phyloP scores from a whole-genome alignment of 2,888 invertebrate genomes.

The Dasypogon diadema region DNA sequence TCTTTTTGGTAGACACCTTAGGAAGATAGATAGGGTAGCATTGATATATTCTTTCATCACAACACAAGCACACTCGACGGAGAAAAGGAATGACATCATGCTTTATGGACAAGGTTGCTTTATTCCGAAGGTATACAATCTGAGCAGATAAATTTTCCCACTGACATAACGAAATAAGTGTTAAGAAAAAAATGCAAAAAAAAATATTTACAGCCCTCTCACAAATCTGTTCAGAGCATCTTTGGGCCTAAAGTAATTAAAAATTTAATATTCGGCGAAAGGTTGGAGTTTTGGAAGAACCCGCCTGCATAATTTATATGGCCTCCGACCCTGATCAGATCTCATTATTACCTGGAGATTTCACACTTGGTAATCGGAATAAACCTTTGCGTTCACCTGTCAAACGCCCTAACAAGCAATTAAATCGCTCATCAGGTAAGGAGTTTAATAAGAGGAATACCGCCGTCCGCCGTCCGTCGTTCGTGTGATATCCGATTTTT shows the following conservation, averaged over 20 bases:
- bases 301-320: too few relatives aligned
- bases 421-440: conserved; percentile 27
- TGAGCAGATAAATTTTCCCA: too few relatives aligned
- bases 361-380: conserved; percentile 29
- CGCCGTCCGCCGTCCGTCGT: neutral
- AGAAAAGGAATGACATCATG: neutral
- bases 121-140: neutral
- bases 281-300: too few relatives aligned
- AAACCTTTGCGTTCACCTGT: conserved; percentile 15
- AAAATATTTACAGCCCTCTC: too few relatives aligned
- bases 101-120: neutral
- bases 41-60: too few relatives aligned
- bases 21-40: too few relatives aligned
- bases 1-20: neutral
- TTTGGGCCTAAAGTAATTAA: too few relatives aligned
- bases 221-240: too few relatives aligned
- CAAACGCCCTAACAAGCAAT: conserved; percentile 46
- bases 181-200: too few relatives aligned
- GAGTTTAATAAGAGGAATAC: conserved; percentile 28
- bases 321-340: neutral
- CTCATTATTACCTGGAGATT: neutral
- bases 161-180: too few relatives aligned
- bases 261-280: too few relatives aligned
- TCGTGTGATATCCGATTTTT: neutral
- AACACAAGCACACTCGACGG: neutral